phyloP scores from a whole-genome alignment of 2,888 invertebrate species.

The Drosophila demipolita region DNA sequence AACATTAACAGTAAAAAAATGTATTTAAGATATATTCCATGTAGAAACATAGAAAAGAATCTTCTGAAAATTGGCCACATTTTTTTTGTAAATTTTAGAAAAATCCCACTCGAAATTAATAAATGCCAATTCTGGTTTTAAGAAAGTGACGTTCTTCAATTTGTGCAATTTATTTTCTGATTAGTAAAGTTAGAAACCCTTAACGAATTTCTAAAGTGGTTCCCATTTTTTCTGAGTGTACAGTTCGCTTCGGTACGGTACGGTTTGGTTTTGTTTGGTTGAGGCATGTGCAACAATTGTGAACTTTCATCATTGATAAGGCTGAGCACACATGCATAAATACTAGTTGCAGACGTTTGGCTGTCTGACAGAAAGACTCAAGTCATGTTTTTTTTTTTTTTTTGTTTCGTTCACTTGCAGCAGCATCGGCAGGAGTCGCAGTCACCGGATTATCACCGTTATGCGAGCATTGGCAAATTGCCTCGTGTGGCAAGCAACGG shows the following conservation, averaged over 20 bases:
- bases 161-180: background rate
- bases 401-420: constrained; percentile 60
- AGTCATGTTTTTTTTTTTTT: constrained; percentile 24
- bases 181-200: constrained; percentile 4
- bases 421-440: constrained; percentile 84
- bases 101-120: background rate
- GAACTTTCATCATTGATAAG: constrained; percentile 83
- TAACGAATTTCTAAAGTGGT: background rate
- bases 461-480: constrained; percentile 83
- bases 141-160: background rate
- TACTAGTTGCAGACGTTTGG: constrained; percentile 24
- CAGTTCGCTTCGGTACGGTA: background rate
- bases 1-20: background rate
- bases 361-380: constrained; percentile 19
- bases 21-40: background rate
- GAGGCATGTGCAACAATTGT: constrained; percentile 43
- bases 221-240: background rate
- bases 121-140: background rate
- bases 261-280: constrained; percentile 13
- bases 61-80: background rate
- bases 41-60: background rate
- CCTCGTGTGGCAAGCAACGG: constrained; percentile 73
- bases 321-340: constrained; percentile 17
- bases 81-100: background rate
- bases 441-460: constrained; percentile 84